Conservation (phyloP, 2,888 invertebrate species). For the Baccha elongata region DNA sequence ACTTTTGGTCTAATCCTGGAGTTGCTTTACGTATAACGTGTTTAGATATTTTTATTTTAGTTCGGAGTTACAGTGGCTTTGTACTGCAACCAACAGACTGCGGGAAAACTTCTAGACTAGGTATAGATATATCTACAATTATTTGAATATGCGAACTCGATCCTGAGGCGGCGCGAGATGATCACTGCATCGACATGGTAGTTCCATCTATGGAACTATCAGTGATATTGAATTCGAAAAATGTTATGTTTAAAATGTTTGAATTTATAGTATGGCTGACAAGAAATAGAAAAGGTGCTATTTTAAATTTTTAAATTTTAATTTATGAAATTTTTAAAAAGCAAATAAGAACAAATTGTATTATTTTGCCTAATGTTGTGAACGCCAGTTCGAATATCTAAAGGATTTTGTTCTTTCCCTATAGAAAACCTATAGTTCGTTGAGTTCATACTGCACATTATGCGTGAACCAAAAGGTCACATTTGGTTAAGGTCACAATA, state of each 20-base stretch:
- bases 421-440: too few species aligned
- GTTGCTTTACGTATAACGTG: slow-evolving; percentile 35
- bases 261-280: slow-evolving; percentile 16
- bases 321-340: too few species aligned
- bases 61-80: not conserved
- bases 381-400: too few species aligned
- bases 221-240: slow-evolving; percentile 56
- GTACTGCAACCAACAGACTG: slow-evolving; percentile 13
- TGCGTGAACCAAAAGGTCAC: too few species aligned
- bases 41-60: slow-evolving; percentile 52
- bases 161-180: slow-evolving; percentile 32
- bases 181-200: slow-evolving; percentile 33
- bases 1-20: slow-evolving; percentile 27
- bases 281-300: slow-evolving; percentile 1
- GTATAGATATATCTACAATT: too few species aligned
- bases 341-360: too few species aligned
- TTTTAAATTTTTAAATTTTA: too few species aligned
- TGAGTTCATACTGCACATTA: too few species aligned
- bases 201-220: slow-evolving; percentile 54
- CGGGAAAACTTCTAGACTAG: not conserved
- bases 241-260: slow-evolving; percentile 11
- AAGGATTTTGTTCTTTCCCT: too few species aligned
- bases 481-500: too few species aligned
- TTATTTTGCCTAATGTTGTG: too few species aligned
- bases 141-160: slow-evolving; percentile 24